A percentile compares a stretch with the other conserved stretches of the same genome.
These are phyloP conservation scores for Trichechus manatus DNA, from an alignment of 2,113 vertebrate genomes.

Conservation along the genomic window DNA sequence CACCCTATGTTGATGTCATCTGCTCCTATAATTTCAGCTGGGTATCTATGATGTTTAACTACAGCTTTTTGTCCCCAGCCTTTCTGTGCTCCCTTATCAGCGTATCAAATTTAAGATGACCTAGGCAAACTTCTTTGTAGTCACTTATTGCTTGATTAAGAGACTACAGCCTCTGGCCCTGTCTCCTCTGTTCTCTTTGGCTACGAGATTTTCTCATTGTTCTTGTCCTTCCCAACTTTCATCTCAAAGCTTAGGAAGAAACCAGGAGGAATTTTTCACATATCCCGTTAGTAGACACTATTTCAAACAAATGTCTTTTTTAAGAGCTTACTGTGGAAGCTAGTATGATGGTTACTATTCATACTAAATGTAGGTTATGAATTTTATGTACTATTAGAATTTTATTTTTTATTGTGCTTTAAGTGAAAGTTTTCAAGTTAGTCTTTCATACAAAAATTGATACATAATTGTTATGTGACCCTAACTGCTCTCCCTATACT, in stretches of 20 bases:
- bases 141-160: conserved; percentile 26
- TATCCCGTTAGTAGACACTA: background rate
- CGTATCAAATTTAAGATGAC: conserved; percentile 25
- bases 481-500: too few species aligned
- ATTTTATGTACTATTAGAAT: conserved; percentile 18
- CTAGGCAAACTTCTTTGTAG: background rate
- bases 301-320: conserved; percentile 25
- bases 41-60: background rate
- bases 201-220: background rate
- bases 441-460: too few species aligned
- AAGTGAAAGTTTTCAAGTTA: too few species aligned
- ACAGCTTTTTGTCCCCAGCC: background rate
- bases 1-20: background rate
- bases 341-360: background rate
- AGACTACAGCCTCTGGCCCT: background rate
- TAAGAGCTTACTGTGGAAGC: background rate
- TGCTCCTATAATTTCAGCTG: conserved; percentile 12
- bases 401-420: background rate
- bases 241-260: background rate
- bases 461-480: too few species aligned
- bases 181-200: background rate
- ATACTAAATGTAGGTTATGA: conserved; percentile 52
- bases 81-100: background rate
- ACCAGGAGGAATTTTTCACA: background rate
- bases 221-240: conserved; percentile 13